phyloP scores from a whole-genome alignment of 53 echinoderm and acorn worm species.

The Temnopleurus reevesii region DNA sequence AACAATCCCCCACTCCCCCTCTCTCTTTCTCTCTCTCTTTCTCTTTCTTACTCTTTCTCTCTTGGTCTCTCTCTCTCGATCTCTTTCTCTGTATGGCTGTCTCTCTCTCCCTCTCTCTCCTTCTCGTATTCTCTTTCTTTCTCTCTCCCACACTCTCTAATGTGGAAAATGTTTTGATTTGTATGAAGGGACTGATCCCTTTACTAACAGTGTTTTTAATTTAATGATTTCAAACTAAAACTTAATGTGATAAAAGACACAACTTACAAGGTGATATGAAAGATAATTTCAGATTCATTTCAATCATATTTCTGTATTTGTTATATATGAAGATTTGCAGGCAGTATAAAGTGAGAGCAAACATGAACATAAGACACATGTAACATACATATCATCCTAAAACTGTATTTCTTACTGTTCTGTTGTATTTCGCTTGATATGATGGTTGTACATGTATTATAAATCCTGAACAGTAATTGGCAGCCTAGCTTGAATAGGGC shows the following conservation, averaged over 20 bases:
- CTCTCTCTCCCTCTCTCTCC: background rate
- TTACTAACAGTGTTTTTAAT: too few relatives aligned
- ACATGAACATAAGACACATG: background rate
- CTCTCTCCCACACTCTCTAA: background rate
- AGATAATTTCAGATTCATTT: slow-evolving; percentile 11
- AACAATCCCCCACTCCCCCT: background rate
- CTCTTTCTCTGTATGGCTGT: background rate
- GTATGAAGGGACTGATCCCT: too few relatives aligned
- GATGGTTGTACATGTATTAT: too few relatives aligned
- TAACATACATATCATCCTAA: background rate
- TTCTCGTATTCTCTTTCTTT: background rate
- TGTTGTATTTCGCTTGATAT: background rate
- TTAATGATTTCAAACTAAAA: too few relatives aligned
- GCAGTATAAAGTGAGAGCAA: background rate
- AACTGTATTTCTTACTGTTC: background rate
- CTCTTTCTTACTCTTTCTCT: background rate
- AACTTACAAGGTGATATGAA: background rate
- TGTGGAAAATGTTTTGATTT: too few relatives aligned
- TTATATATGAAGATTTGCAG: background rate
- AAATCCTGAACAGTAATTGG: too few relatives aligned
- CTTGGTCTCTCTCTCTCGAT: background rate
- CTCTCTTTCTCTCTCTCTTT: background rate
- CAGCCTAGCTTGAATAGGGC: too few relatives aligned
- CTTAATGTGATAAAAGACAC: background rate
- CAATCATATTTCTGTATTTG: background rate